A percentile compares a stretch with the other conserved stretches of the same genome.
These are phyloP conservation scores for Onthophagus sagittarius DNA, from an alignment of 2,888 invertebrate species.

Conservation along the genomic window DNA sequence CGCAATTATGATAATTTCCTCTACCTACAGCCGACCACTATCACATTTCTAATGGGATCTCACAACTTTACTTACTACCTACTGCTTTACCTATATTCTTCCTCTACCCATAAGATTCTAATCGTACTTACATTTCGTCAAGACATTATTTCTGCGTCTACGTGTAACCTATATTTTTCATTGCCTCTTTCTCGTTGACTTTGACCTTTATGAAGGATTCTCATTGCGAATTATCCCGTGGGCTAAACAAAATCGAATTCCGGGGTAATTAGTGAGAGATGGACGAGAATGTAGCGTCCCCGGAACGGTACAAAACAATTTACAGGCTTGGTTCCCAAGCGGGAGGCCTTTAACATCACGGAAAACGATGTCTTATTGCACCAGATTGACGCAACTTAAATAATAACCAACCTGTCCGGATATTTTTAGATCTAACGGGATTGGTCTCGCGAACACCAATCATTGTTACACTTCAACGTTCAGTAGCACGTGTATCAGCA, in stretches of 20 bases:
- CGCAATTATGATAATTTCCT: background rate
- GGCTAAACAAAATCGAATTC: too few species aligned
- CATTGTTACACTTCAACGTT: background rate
- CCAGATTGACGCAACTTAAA: conserved; percentile 7
- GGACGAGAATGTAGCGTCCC: conserved; percentile 1
- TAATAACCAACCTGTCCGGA: background rate
- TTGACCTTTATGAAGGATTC: too few species aligned
- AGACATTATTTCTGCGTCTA: too few species aligned
- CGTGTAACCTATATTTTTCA: background rate
- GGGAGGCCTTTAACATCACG: background rate
- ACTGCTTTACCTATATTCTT: background rate
- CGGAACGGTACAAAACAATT: conserved; percentile 8
- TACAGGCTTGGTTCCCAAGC: background rate
- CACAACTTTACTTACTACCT: background rate
- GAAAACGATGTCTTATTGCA: background rate
- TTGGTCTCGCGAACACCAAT: background rate
- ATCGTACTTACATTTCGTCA: too few species aligned
- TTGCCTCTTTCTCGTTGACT: too few species aligned
- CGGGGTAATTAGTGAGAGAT: background rate
- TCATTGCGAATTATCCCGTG: too few species aligned
- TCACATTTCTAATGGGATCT: background rate
- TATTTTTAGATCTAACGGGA: conserved; percentile 11
- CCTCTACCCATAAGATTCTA: background rate
- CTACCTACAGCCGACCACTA: background rate
- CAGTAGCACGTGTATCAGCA: background rate